Evolutionary conservation across 2,113 vertebrate genomes (phyloP).

Genomic region (Parus major): DNA sequence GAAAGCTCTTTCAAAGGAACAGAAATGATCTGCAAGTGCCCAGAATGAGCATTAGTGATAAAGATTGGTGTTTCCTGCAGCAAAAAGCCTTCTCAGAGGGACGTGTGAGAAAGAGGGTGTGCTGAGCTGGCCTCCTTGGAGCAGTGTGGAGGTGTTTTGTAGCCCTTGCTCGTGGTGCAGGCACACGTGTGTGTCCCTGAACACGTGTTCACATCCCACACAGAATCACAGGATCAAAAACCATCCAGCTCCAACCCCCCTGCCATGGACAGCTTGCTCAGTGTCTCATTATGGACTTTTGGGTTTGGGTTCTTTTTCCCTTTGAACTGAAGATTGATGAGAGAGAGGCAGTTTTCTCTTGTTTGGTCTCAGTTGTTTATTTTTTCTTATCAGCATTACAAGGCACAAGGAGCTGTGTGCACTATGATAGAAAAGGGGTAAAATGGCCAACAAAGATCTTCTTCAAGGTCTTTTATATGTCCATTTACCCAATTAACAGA

Average conservation of each 20-base stretch:
- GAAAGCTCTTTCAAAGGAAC: background rate
- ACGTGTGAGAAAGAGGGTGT: background rate
- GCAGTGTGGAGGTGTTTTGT: background rate
- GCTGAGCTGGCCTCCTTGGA: background rate
- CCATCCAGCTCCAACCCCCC: background rate
- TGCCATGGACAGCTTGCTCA: no score
- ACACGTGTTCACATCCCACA: accelerated
- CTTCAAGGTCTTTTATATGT: no score
- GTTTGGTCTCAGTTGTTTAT: no score
- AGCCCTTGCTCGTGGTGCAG: background rate
- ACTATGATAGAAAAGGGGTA: no score
- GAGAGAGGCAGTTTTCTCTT: no score
- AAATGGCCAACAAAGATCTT: no score
- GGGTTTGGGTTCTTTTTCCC: no score
- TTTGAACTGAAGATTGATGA: no score
- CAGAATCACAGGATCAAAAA: background rate
- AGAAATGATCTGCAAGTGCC: background rate
- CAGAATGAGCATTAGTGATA: background rate
- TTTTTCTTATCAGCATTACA: no score
- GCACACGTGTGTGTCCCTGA: background rate
- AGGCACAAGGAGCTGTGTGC: no score
- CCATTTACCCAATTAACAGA: no score
- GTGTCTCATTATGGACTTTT: no score
- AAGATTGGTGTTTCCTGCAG: background rate
- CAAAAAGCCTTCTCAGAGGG: background rate